Evolutionary conservation across 2,113 vertebrate genomes (phyloP), one percentile per base, ranked within the genome.

Genomic region (Xyrauchen texanus): DNA sequence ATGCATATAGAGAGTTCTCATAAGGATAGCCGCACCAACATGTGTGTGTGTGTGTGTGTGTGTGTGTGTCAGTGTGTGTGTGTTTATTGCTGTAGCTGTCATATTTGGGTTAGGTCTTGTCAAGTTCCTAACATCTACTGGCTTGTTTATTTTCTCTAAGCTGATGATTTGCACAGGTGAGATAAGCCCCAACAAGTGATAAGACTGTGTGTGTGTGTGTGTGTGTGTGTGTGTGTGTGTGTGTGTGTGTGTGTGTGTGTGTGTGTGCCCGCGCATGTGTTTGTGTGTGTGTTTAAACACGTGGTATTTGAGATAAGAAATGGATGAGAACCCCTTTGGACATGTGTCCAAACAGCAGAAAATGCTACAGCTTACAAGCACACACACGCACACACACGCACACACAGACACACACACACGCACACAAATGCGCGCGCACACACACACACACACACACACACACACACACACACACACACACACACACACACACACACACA

Each of bases 221-320:
- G 21, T 34, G 21, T 34, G 21, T 34, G 21, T 34, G 21, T 34
- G 3, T 34, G 21, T 34, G 3, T 34, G 21, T 34, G 21, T 34
- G 21, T 34, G 21, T 34, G 21, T 1, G 21, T 34, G 21, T 34
- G 21, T 34, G 21, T 34, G 21, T 34, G 21, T 3, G 21, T 34
- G 21, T 3, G 21, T 34, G 21, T 34, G 21, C 3, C n/a, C n/a
- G n/a, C n/a, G n/a, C n/a, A 1, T 34, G 21, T 34, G 21, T 34
- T 1, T 34, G 21, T 34, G 21, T 51, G 60, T 67, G 63, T 64
- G 60, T 67, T 55, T 64, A 57, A 45, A 71, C 52, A 51, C 72
- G 74, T 82, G 81, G 63, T 63, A 61, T 64, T 53, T 65, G 61
- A 74, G 76, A 82, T 78, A 82, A 82, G 61, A 68, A 66, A 51